A percentile compares a stretch with the other conserved stretches of the same genome.
Evolutionary conservation across 2,888 invertebrate species (phyloP).

Genomic region (Cosmopolites sordidus): DNA sequence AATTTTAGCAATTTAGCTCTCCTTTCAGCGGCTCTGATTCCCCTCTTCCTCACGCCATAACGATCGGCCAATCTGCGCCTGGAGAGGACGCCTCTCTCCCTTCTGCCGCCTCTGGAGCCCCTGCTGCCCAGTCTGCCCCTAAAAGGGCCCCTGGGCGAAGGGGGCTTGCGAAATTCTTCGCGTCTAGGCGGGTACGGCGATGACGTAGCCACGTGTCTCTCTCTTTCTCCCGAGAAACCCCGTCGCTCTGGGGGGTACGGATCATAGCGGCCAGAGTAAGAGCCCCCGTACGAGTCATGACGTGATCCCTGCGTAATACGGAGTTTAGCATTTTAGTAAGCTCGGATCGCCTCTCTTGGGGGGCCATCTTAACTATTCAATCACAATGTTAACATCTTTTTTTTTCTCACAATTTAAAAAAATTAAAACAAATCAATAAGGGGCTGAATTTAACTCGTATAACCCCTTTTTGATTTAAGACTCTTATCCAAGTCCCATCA

Average conservation of each 20-base stretch:
- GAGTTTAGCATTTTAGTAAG: neutral
- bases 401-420: no score
- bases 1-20: constrained; percentile 47
- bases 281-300: constrained; percentile 46
- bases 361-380: no score
- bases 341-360: no score
- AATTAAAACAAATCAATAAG: no score
- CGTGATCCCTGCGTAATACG: constrained; percentile 43
- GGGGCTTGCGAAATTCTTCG: constrained; percentile 46
- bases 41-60: constrained; percentile 55
- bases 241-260: constrained; percentile 53
- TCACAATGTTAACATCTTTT: no score
- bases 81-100: constrained; percentile 51
- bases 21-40: constrained; percentile 46
- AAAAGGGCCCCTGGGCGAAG: constrained; percentile 39
- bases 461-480: no score
- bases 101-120: constrained; percentile 48
- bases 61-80: constrained; percentile 55
- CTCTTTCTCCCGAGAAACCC: constrained; percentile 53
- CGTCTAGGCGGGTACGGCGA: constrained; percentile 37
- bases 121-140: constrained; percentile 48
- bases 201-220: constrained; percentile 36
- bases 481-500: no score
- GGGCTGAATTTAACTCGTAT: no score
- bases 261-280: constrained; percentile 50